Conservation (phyloP, 2,113 vertebrate genomes). For the Pedetes capensis region DNA sequence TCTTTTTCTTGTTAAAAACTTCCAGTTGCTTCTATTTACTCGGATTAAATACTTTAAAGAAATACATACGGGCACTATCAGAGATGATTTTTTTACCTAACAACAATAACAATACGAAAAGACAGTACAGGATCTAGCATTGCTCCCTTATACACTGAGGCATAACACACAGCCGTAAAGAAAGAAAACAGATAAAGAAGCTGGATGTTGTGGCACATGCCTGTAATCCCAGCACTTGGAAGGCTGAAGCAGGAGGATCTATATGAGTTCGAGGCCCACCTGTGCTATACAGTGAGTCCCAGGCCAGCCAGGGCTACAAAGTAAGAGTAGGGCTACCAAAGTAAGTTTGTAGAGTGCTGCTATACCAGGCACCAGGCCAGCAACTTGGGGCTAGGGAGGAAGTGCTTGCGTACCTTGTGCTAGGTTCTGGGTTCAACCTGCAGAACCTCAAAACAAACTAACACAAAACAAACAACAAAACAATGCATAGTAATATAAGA, state of each 20-base stretch:
- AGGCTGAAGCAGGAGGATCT: no score
- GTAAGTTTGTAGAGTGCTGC: no score
- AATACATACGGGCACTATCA: background rate
- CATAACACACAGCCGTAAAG: background rate
- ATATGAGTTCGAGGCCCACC: background rate
- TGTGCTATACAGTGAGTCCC: no score
- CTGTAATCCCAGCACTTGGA: no score
- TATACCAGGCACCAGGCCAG: background rate
- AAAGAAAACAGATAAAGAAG: conserved; percentile 23
- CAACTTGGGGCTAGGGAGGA: background rate
- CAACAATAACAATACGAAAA: no score
- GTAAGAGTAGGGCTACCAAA: no score
- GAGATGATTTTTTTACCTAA: conserved; percentile 19
- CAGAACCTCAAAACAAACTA: background rate
- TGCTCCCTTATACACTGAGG: background rate
- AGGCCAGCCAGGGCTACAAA: no score
- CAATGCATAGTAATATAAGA: background rate
- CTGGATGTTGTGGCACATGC: no score
- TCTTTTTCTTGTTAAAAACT: conserved; percentile 63
- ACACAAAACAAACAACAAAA: background rate
- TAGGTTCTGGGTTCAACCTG: no score
- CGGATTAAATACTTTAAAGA: conserved; percentile 12
- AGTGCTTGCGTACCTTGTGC: background rate
- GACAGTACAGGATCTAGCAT: background rate
- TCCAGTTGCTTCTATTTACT: conserved; percentile 14